Evolutionary conservation across 2,113 vertebrate species (phyloP).

Genomic region (Microtus richardsoni): DNA sequence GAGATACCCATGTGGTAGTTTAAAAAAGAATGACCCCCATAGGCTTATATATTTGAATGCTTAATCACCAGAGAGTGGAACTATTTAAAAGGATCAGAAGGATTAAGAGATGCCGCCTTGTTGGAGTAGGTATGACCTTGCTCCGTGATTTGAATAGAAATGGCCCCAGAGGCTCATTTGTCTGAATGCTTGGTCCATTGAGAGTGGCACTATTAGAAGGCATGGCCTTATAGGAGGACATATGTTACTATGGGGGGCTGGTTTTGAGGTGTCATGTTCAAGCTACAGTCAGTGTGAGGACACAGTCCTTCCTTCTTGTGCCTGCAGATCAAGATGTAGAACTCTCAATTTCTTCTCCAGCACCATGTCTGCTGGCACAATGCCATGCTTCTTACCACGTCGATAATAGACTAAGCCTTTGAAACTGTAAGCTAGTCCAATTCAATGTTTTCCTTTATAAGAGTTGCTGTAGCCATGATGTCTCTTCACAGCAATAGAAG

Average conservation of each 20-base stretch:
- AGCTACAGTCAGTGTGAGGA: not conserved
- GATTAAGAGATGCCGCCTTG: not conserved
- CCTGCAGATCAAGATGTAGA: not conserved
- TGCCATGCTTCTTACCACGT: not conserved
- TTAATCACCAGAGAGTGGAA: not conserved
- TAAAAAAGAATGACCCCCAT: not conserved
- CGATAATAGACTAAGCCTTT: not conserved
- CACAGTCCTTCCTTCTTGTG: not conserved
- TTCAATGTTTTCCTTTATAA: not conserved
- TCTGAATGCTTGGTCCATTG: not conserved
- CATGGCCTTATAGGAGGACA: not conserved
- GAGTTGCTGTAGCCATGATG: not conserved
- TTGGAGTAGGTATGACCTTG: not conserved
- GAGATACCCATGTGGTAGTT: not conserved
- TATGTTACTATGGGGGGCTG: not conserved
- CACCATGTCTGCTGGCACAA: not conserved
- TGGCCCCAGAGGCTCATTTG: not conserved
- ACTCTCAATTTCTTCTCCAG: not conserved
- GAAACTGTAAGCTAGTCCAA: not conserved
- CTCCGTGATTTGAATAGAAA: not conserved
- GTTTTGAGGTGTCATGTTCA: not conserved
- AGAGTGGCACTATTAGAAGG: not conserved
- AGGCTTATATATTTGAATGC: not conserved
- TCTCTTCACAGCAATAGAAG: not conserved
- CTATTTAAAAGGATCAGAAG: not conserved